Evolutionary conservation across 1,140 invertebrate genomes (phyloP), one percentile per base, ranked within the genome.

Genomic region (Lepidurus arcticus): DNA sequence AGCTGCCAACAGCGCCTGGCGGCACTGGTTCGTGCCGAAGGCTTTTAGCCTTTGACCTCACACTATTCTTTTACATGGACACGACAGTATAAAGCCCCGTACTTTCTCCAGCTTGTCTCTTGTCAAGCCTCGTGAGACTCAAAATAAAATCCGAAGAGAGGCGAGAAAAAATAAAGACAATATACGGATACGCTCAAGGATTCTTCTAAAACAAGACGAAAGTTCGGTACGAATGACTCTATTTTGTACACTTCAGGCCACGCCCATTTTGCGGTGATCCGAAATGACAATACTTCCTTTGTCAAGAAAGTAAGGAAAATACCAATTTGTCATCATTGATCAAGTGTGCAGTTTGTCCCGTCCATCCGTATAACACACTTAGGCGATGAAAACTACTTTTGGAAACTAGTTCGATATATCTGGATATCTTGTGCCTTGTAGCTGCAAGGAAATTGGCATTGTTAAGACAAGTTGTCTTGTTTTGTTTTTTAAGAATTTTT

Each of bases 1-100:
- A 65, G 53, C 53, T 65, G 53, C 53, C 53, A 65, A 65, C 53
- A 65, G 53, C 53, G 53, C 53, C 53, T 65, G 53, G 53, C 53
- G 53, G 53, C 53, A 65, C 53, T 65, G 53, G n/a, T 13, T n/a
- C 53, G n/a, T 65, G 53, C 53, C 53, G 53, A 65, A 65, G 53
- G 53, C 53, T 65, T 65, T 65, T 65, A 65, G 21, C 53, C 53
- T 21, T 11, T 16, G 53, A 65, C 53, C 53, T 65, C 53, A 21
- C 53, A 65, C 53, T n/a, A 65, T 65, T 65, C 53, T 65, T 65
- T 65, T 65, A 13, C 53, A 65, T 65, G 53, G 53, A 65, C 53
- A 65, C 53, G 53, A 21, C 53, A 65, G 53, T 65, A 21, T 9
- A 65, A 65, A 65, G 21, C 53, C 21, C 16, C n/a, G 21, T 65